phyloP scores from a whole-genome alignment of 2,888 invertebrate genomes.

The Drosophila monieri region DNA sequence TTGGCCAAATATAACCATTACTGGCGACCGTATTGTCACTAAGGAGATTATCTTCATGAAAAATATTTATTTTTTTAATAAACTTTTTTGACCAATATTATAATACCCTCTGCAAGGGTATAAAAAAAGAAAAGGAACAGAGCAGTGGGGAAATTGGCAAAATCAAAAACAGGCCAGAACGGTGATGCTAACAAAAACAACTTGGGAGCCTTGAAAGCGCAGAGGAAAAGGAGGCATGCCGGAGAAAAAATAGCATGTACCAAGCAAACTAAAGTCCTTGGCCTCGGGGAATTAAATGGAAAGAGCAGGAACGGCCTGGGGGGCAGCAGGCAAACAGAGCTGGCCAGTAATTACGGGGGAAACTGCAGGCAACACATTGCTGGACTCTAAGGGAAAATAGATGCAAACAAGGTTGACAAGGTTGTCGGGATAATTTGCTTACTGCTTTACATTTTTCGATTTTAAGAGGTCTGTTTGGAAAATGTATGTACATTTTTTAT shows the following conservation, averaged over 20 bases:
- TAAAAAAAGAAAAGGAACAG: constrained; percentile 6
- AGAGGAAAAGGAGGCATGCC: constrained; percentile 5
- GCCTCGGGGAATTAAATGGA: constrained; percentile 60
- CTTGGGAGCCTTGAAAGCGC: constrained; percentile 9
- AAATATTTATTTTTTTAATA: too few species aligned
- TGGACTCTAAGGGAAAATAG: constrained; percentile 11
- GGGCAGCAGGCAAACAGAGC: constrained; percentile 15
- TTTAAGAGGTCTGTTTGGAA: neutral
- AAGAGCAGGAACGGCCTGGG: constrained; percentile 11
- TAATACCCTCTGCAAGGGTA: too few species aligned
- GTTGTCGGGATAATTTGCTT: neutral
- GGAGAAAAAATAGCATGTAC: constrained; percentile 21
- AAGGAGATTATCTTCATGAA: too few species aligned
- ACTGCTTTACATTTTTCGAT: neutral
- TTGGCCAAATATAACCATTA: too few species aligned
- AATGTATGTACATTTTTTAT: neutral
- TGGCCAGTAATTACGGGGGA: constrained; percentile 35
- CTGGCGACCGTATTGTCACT: too few species aligned
- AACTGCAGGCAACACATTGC: constrained; percentile 18
- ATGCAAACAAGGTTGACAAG: neutral
- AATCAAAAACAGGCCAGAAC: constrained; percentile 25
- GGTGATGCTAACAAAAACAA: constrained; percentile 29
- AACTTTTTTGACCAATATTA: too few species aligned
- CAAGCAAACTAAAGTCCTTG: constrained; percentile 22
- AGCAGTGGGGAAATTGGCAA: constrained; percentile 23